Conservation (phyloP, 2,797 vertebrate species). For the Dryobates pubescens region DNA sequence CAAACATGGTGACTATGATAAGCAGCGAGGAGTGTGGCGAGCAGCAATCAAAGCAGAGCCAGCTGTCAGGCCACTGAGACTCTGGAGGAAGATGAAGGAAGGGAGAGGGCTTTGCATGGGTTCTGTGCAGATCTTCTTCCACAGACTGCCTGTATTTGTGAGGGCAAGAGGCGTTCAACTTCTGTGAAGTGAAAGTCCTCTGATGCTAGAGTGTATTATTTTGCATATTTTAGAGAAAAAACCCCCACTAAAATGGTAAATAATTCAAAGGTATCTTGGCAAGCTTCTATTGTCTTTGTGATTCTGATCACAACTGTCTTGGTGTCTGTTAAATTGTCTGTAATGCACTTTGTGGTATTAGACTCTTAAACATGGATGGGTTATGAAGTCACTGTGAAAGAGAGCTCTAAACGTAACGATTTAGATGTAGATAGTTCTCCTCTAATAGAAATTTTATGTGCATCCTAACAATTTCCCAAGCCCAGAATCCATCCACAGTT, state of each 20-base stretch:
- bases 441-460: neutral
- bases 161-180: neutral
- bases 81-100: neutral
- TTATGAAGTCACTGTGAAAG: neutral
- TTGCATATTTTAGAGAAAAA: neutral
- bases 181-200: neutral
- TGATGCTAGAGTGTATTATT: too few species aligned
- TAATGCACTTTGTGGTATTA: neutral
- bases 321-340: neutral
- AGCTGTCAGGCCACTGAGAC: neutral
- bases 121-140: neutral
- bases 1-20: neutral
- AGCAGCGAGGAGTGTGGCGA: neutral
- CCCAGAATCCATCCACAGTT: neutral
- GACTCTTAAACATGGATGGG: neutral
- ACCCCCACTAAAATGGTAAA: too few species aligned
- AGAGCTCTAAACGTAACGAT: neutral
- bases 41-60: neutral
- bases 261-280: neutral
- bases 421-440: neutral
- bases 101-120: accelerated
- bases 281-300: neutral
- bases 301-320: neutral
- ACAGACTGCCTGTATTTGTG: neutral
- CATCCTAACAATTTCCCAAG: neutral